These are phyloP conservation scores for Gobiocypris rarus DNA, from an alignment of 2,113 vertebrate species.

Conservation along the genomic window DNA sequence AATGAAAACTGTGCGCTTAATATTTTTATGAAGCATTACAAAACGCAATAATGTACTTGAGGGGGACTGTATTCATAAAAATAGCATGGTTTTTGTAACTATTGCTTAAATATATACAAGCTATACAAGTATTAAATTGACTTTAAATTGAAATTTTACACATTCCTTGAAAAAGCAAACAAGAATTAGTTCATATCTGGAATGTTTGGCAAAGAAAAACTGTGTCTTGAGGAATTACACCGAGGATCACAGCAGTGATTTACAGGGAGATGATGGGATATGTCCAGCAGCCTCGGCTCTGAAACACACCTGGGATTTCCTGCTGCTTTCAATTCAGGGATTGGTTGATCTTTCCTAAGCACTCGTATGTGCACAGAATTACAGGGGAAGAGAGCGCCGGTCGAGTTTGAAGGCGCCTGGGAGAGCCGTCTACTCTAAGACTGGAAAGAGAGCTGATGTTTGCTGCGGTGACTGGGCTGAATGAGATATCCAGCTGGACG, in stretches of 20 bases:
- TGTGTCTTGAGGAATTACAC: constrained; percentile 49
- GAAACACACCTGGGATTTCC: constrained; percentile 63
- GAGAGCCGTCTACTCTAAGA: constrained; percentile 2
- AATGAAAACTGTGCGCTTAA: not conserved
- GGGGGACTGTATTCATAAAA: not conserved
- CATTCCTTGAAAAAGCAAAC: not conserved
- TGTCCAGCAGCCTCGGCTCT: constrained; percentile 43
- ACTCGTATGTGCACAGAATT: not conserved
- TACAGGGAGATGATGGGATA: constrained; percentile 46
- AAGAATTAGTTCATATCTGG: too few relatives aligned
- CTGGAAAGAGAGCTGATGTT: constrained; percentile 26
- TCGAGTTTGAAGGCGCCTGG: constrained; percentile 16
- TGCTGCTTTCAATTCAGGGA: constrained; percentile 56
- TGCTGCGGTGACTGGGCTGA: constrained; percentile 21
- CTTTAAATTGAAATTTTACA: not conserved
- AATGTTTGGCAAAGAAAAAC: too few relatives aligned
- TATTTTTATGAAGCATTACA: constrained; percentile 6
- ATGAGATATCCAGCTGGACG: constrained; percentile 25
- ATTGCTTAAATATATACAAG: not conserved
- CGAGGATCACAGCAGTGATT: constrained; percentile 3
- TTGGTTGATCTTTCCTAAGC: constrained; percentile 39
- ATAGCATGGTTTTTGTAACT: not conserved
- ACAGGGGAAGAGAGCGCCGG: not conserved
- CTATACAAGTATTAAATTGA: not conserved
- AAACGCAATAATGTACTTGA: not conserved